Base-by-base conservation (phyloP, 1,140 invertebrate species). In the Latrodectus geometricus region DNA sequence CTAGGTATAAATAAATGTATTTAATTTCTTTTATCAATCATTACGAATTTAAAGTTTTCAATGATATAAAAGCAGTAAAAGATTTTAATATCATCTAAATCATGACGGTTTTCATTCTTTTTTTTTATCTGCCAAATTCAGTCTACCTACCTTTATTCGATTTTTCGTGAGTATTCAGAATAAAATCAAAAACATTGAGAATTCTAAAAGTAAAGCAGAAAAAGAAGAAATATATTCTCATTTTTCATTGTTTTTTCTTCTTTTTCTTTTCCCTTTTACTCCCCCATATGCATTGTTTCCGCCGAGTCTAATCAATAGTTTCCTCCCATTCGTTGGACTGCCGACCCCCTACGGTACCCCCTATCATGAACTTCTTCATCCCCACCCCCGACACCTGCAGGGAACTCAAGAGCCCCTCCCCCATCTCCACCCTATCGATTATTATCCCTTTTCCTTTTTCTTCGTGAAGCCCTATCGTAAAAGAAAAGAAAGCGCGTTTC, bases 301-400 rank as follows among this genome's bases (percentile, higher is more conserved):
- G 35, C 35, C 17, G 72, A 74, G 15, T 75, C 20, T 61, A 86
- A 86, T 86, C 83, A 86, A 78, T 86, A 61, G 61, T 20, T 20
- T 78, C 75, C 74, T 78, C 75, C 83, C 74, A 86, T 86, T 78
- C 74, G 74, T 77, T 69, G 35, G 23, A 61, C 23, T 54, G 49
- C 50, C 17, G 49, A 17, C 74, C 68, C 73, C 79, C 79, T 68
- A 61, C 54, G 54, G 54, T 61, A 61, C 69, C 79, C 81, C 70
- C 72, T 83, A 83, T 83, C 81, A 83, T 83, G 35, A 61, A 83
- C 81, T 75, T 75, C 72, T 82, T 82, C 79, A 73, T n/a, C 69
- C 79, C 54, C 79, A 70, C 79, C 79, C 70, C 54, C 81, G 72
- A 83, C 81, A 83, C 81, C 81, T 83, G 81, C 81, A 82, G 15